These are phyloP conservation scores for Lophotis ruficrista DNA, from an alignment of 2,113 vertebrate species.

Conservation along the genomic window DNA sequence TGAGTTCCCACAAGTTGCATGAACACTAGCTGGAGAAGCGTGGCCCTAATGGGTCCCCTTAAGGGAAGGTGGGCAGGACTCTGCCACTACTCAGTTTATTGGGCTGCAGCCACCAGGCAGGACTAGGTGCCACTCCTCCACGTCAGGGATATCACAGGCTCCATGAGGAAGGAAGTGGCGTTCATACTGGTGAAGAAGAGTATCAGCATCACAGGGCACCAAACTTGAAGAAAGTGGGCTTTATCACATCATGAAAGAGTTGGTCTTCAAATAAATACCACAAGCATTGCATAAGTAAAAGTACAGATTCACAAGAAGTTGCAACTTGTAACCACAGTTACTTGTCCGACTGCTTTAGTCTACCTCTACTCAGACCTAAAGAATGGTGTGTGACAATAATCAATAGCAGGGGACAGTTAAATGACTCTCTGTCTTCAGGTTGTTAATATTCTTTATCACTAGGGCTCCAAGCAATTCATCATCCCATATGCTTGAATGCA, in stretches of 20 bases:
- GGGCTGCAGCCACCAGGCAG: not conserved
- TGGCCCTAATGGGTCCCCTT: fast-evolving
- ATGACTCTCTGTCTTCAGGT: not conserved
- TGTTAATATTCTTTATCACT: constrained; percentile 28
- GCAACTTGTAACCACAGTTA: not conserved
- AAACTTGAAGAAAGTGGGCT: not conserved
- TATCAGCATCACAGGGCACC: not conserved
- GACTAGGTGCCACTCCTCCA: not conserved
- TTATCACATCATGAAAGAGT: not conserved
- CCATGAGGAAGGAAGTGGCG: not conserved
- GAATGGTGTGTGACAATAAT: not conserved
- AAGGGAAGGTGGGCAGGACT: not conserved
- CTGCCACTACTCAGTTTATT: not conserved
- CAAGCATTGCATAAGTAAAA: not conserved
- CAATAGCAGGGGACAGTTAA: not conserved
- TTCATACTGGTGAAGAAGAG: not conserved
- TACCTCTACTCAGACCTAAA: not conserved
- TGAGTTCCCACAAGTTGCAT: not conserved
- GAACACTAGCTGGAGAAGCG: not conserved
- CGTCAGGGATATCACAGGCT: not conserved
- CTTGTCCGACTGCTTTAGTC: not conserved
- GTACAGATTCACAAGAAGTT: not conserved
- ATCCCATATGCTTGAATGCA: constrained; percentile 21
- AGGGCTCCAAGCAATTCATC: constrained; percentile 24
- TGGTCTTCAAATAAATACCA: not conserved